Evolutionary conservation across 1,140 invertebrate genomes (phyloP).

Genomic region (Ceratina australensis): DNA sequence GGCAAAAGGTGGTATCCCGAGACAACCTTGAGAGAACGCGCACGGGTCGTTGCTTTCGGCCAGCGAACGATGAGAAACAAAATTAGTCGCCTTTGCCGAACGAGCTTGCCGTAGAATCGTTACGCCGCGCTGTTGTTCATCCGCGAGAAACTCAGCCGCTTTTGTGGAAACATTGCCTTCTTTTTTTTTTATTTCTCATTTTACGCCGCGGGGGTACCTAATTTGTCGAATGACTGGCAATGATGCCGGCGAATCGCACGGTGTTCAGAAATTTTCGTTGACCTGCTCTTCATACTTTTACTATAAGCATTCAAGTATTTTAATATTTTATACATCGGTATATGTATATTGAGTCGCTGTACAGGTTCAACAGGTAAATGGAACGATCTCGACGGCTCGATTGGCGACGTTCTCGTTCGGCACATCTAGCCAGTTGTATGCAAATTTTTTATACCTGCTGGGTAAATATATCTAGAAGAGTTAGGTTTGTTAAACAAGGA

Average conservation of each 20-base stretch:
- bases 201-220: neutral
- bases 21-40: constrained; percentile 60
- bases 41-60: constrained; percentile 67
- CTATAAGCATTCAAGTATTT: neutral
- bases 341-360: neutral
- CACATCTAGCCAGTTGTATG: neutral
- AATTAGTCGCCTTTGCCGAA: constrained; percentile 57
- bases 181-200: neutral
- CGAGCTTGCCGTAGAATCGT: constrained; percentile 20
- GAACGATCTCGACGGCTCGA: neutral
- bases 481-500: neutral
- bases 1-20: constrained; percentile 60
- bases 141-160: constrained; percentile 21
- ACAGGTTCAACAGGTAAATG: neutral
- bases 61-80: constrained; percentile 62
- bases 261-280: constrained; percentile 5
- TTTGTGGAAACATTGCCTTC: constrained; percentile 1
- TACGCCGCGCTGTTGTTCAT: neutral
- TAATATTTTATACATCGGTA: neutral
- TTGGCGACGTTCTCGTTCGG: neutral
- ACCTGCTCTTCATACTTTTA: neutral
- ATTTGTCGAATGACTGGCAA: constrained; percentile 22
- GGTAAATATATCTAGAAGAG: constrained; percentile 3
- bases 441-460: constrained; percentile 12
- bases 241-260: neutral